Conservation (phyloP, 2,888 invertebrate genomes). For the Gortyna flavago region DNA sequence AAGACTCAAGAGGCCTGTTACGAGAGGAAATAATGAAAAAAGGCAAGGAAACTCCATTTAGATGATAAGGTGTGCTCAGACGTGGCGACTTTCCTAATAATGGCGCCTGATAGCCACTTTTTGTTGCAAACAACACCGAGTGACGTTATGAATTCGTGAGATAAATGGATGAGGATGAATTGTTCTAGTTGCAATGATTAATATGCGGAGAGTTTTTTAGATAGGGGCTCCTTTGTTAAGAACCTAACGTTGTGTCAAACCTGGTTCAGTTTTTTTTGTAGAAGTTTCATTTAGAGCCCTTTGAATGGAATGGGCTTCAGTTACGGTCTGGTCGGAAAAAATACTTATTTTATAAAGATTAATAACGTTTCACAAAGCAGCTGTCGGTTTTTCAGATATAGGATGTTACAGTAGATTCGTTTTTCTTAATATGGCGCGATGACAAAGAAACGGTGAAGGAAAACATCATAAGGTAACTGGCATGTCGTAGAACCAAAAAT, state of each 20-base stretch:
- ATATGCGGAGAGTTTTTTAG: slow-evolving; percentile 31
- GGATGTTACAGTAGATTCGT: background rate
- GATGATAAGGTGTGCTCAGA: slow-evolving; percentile 54
- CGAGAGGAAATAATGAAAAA: slow-evolving; percentile 68
- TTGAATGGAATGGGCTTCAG: background rate
- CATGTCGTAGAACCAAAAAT: background rate
- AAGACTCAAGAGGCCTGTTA: slow-evolving; percentile 60
- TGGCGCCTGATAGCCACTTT: slow-evolving; percentile 46
- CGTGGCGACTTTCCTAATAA: slow-evolving; percentile 47
- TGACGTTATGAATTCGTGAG: slow-evolving; percentile 47
- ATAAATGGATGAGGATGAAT: slow-evolving; percentile 48
- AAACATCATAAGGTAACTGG: background rate
- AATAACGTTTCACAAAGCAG: background rate
- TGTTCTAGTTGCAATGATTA: slow-evolving; percentile 54
- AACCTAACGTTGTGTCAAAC: slow-evolving; percentile 13
- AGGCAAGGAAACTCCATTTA: slow-evolving; percentile 58
- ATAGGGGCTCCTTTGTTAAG: slow-evolving; percentile 36
- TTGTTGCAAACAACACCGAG: slow-evolving; percentile 41
- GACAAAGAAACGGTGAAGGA: background rate
- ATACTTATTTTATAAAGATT: background rate
- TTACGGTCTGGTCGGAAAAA: background rate
- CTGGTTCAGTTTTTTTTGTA: slow-evolving; percentile 9
- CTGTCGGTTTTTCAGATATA: background rate
- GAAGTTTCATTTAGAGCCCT: slow-evolving; percentile 9
- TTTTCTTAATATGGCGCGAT: background rate